These are phyloP conservation scores for Stylophora pistillata DNA, from an alignment of 64 coral and sea anemone genomes.

Conservation along the genomic window DNA sequence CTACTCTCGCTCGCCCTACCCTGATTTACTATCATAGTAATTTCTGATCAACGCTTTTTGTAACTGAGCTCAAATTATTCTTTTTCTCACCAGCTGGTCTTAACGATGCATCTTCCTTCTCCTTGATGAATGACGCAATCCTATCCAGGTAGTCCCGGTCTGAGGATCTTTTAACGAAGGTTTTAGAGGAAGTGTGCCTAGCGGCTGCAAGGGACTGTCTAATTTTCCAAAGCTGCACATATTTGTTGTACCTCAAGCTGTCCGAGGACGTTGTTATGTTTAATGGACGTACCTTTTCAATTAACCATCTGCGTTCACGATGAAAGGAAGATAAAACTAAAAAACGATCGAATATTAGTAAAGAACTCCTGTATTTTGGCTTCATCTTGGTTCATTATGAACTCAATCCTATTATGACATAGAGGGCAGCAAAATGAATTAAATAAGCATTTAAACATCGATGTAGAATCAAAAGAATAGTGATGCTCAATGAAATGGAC, in stretches of 20 bases:
- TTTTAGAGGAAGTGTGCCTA: neutral
- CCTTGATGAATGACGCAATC: constrained; percentile 37
- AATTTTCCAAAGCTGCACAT: neutral
- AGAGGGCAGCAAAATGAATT: too few relatives aligned
- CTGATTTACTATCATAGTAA: too few relatives aligned
- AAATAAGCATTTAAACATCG: too few relatives aligned
- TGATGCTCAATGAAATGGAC: too few relatives aligned
- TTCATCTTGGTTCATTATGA: too few relatives aligned
- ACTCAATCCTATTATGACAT: too few relatives aligned
- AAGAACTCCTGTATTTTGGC: too few relatives aligned
- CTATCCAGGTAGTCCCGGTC: neutral
- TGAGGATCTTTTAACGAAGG: neutral
- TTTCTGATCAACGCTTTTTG: neutral
- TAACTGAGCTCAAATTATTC: neutral
- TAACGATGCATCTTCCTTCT: constrained; percentile 46
- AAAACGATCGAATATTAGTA: neutral
- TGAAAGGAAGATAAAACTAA: neutral
- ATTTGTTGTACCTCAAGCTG: neutral
- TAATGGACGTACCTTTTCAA: constrained; percentile 1
- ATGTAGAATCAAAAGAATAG: too few relatives aligned
- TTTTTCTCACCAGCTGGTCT: constrained; percentile 5
- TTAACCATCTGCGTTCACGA: constrained; percentile 15
- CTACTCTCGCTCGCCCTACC: too few relatives aligned
- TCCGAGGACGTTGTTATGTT: neutral
- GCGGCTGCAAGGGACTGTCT: constrained; percentile 8